These are phyloP conservation scores for Gallinago stenura DNA, from an alignment of 2,797 vertebrate genomes.

Conservation along the genomic window DNA sequence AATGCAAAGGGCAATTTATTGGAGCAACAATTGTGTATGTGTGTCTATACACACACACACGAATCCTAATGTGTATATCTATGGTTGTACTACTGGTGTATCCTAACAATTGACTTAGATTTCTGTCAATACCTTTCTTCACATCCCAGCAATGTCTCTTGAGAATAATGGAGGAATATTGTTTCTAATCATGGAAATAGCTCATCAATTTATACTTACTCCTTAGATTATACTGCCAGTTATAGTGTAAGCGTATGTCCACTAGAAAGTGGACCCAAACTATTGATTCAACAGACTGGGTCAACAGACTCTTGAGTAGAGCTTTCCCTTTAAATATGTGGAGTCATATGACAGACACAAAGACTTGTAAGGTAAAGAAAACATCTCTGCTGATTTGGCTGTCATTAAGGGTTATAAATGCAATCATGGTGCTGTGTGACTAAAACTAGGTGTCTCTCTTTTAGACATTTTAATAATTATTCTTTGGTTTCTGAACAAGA, in stretches of 20 bases:
- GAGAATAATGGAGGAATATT: neutral
- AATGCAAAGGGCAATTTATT: neutral
- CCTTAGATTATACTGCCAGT: neutral
- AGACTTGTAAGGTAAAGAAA: neutral
- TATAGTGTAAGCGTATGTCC: rapidly evolving
- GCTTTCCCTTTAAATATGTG: neutral
- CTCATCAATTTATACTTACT: too few species aligned
- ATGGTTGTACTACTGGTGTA: neutral
- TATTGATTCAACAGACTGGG: neutral
- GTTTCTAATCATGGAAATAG: neutral
- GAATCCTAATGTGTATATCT: neutral
- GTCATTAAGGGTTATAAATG: neutral
- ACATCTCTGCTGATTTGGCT: neutral
- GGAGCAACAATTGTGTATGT: neutral
- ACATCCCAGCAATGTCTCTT: too few species aligned
- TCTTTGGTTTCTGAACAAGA: neutral
- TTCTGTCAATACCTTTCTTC: too few species aligned
- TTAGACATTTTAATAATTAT: neutral
- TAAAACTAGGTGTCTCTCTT: neutral
- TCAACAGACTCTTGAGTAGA: neutral
- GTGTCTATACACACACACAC: rapidly evolving
- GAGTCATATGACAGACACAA: neutral
- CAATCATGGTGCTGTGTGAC: too few species aligned
- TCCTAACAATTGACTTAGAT: neutral
- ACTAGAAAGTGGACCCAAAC: neutral